phyloP scores from a whole-genome alignment of 2,888 invertebrate species.

The Bombylius discolor region DNA sequence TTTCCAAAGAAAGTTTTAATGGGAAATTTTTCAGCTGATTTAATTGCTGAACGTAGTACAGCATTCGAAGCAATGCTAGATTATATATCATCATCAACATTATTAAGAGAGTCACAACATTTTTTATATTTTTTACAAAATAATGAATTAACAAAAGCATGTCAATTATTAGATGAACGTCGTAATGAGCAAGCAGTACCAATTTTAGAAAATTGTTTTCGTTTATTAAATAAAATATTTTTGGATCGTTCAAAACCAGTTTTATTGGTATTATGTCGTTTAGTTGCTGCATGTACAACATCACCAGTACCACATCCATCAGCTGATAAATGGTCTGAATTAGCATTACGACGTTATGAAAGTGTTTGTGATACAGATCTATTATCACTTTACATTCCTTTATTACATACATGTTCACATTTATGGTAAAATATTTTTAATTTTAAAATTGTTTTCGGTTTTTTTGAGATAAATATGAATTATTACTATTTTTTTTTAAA shows the following conservation, averaged over 20 bases:
- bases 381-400: conserved; percentile 52
- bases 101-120: conserved; percentile 44
- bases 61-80: conserved; percentile 51
- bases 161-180: conserved; percentile 43
- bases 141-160: conserved; percentile 48
- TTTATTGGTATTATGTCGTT: conserved; percentile 50
- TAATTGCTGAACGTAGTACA: conserved; percentile 50
- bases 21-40: conserved; percentile 56
- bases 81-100: conserved; percentile 42
- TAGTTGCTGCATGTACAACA: conserved; percentile 44
- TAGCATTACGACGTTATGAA: conserved; percentile 56
- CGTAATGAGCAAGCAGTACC: conserved; percentile 48
- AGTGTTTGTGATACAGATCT: conserved; percentile 59
- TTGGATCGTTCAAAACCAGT: conserved; percentile 57
- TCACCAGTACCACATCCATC: conserved; percentile 43
- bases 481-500: background rate
- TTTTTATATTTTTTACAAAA: conserved; percentile 53
- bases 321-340: conserved; percentile 53
- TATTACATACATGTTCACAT: conserved; percentile 52
- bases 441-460: too few species aligned
- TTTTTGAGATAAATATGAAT: too few species aligned
- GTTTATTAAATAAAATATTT: conserved; percentile 46
- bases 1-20: conserved; percentile 58
- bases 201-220: conserved; percentile 53
- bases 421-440: conserved; percentile 40